These are phyloP conservation scores for Ivindomyrus marchei DNA, from an alignment of 2,113 vertebrate genomes.

Conservation along the genomic window DNA sequence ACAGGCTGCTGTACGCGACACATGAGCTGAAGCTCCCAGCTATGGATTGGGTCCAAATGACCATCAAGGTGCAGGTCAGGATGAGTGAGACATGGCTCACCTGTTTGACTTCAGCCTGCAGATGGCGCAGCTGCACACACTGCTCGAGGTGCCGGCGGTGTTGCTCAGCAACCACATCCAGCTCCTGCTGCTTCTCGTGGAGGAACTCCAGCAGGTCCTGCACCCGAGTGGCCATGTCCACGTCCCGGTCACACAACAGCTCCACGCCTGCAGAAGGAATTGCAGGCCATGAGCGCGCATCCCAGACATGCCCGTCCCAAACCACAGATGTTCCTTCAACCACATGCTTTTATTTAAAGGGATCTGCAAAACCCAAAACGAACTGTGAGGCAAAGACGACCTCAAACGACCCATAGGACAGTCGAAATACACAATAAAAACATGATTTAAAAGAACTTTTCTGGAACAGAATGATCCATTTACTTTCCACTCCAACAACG, in stretches of 20 bases:
- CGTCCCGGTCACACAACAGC: slow-evolving; percentile 89
- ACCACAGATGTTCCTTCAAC: not conserved
- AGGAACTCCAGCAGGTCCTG: slow-evolving; percentile 95
- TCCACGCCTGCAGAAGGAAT: slow-evolving; percentile 74
- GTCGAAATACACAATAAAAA: not conserved
- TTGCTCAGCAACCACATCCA: slow-evolving; percentile 86
- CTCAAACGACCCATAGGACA: not conserved
- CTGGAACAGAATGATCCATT: not conserved
- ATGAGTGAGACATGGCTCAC: slow-evolving; percentile 47
- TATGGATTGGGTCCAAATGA: not conserved
- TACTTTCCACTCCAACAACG: not conserved
- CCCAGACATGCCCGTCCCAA: not conserved
- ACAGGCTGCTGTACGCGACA: not conserved
- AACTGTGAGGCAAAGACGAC: not conserved
- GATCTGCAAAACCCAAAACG: not conserved
- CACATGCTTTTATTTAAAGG: not conserved
- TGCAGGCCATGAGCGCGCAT: not conserved
- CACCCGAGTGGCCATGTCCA: slow-evolving; percentile 92
- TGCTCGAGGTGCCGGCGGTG: slow-evolving; percentile 94
- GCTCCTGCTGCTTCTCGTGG: slow-evolving; percentile 94
- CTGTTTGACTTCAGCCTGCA: slow-evolving; percentile 98
- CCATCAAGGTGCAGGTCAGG: not conserved
- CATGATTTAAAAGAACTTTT: not conserved
- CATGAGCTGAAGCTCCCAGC: not conserved
- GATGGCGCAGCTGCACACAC: slow-evolving; percentile 91